phyloP scores from a whole-genome alignment of 2,113 vertebrate species.

The Rhegmatorhina hoffmannsi region DNA sequence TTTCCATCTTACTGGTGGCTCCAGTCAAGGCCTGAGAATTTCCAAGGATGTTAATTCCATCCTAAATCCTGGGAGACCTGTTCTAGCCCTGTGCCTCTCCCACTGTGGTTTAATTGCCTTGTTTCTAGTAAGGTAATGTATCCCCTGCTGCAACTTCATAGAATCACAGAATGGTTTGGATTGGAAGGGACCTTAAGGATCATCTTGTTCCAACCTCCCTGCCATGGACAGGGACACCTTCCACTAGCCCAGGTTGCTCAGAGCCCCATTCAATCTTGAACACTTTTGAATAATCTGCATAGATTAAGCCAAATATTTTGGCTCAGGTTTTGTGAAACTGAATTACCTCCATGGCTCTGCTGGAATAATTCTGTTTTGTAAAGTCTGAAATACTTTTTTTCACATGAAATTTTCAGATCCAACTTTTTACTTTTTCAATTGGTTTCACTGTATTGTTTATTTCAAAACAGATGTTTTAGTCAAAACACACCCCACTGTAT shows the following conservation, averaged over 20 bases:
- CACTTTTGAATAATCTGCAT: not conserved
- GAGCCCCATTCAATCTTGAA: not conserved
- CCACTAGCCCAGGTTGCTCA: not conserved
- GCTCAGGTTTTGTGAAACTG: not conserved
- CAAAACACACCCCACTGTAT: not conserved
- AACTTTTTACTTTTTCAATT: not conserved
- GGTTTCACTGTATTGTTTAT: not conserved
- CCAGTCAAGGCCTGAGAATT: not conserved
- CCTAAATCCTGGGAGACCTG: not conserved
- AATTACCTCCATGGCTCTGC: not conserved
- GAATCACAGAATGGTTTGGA: not conserved
- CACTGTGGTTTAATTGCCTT: not conserved
- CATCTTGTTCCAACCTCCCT: not conserved
- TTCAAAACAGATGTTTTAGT: not conserved
- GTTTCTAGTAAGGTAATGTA: not conserved
- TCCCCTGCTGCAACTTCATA: not conserved
- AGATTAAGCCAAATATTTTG: not conserved
- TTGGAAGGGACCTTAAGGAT: not conserved
- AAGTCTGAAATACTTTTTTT: not conserved
- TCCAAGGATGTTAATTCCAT: not conserved
- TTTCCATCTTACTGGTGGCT: not conserved
- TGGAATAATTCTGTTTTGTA: not conserved
- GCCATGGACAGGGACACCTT: not conserved
- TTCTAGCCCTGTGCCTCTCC: not conserved
- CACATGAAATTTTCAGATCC: not conserved